Evolutionary conservation across 1,140 invertebrate genomes (phyloP).

Genomic region (Octopus bimaculoides): DNA sequence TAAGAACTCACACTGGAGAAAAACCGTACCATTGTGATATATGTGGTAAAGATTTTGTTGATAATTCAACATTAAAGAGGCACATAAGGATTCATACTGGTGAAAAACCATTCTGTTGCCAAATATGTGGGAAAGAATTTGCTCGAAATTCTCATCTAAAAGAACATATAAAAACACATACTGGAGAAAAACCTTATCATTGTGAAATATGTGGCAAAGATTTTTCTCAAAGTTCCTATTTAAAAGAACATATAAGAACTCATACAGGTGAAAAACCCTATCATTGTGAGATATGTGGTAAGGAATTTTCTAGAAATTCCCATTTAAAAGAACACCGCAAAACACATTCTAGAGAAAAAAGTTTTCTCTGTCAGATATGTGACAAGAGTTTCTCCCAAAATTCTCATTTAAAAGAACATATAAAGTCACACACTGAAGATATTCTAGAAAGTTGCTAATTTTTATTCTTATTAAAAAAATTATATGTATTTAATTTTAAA

Average conservation of each 20-base stretch:
- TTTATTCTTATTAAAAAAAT: constrained; percentile 75
- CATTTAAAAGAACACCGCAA: too few relatives aligned
- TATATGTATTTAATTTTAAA: constrained; percentile 79
- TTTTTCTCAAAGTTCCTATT: too few relatives aligned
- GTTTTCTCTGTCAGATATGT: constrained; percentile 21
- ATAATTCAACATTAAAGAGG: background rate
- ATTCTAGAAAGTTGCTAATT: constrained; percentile 34
- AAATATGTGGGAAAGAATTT: too few relatives aligned
- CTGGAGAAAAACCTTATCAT: too few relatives aligned
- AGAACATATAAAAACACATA: too few relatives aligned
- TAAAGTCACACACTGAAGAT: constrained; percentile 21
- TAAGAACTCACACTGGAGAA: constrained; percentile 12
- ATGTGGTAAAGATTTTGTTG: background rate
- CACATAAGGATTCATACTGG: background rate
- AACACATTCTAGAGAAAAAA: too few relatives aligned
- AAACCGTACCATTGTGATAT: background rate
- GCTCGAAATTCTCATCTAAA: too few relatives aligned
- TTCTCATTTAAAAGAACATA: constrained; percentile 17
- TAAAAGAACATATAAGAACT: too few relatives aligned
- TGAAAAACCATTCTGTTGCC: background rate
- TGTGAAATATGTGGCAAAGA: too few relatives aligned
- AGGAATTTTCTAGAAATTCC: too few relatives aligned
- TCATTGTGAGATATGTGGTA: too few relatives aligned
- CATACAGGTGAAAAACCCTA: too few relatives aligned
- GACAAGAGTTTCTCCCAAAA: constrained; percentile 13